Percentiles rank a stretch among this genome's conserved stretches.
phyloP scores from a whole-genome alignment of 2,888 invertebrate genomes.

The Neoaliturus tenellus region DNA sequence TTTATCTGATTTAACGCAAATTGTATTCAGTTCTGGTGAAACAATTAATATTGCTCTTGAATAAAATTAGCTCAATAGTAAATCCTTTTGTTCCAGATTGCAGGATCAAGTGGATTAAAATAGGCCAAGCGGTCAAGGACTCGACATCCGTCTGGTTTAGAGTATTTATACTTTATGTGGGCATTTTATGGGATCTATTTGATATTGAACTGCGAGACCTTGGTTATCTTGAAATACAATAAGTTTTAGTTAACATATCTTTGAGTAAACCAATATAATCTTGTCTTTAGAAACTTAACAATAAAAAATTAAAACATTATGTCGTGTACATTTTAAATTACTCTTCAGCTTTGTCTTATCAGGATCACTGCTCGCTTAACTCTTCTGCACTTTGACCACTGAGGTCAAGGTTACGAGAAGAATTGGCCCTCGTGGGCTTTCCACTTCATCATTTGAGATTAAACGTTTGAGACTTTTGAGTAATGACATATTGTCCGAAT shows the following conservation, averaged over 20 bases:
- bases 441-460: not conserved
- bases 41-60: not conserved
- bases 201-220: no score
- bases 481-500: not conserved
- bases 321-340: not conserved
- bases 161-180: not conserved
- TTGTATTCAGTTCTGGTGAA: no score
- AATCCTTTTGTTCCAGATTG: conserved; percentile 29
- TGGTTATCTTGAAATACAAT: no score
- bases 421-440: not conserved
- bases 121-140: not conserved
- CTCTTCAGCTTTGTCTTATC: not conserved
- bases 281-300: no score
- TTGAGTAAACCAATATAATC: no score
- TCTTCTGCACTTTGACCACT: not conserved
- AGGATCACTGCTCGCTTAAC: not conserved
- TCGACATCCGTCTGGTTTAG: not conserved
- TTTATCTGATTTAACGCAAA: no score
- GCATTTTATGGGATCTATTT: not conserved
- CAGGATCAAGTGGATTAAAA: not conserved
- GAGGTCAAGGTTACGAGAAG: not conserved
- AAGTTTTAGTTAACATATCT: no score
- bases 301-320: no score
- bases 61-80: conserved; percentile 3
- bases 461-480: not conserved